A percentile compares a stretch with the other conserved stretches of the same genome.
These are phyloP conservation scores for Linyphia triangularis DNA, from an alignment of 2,888 invertebrate genomes.

Conservation along the genomic window DNA sequence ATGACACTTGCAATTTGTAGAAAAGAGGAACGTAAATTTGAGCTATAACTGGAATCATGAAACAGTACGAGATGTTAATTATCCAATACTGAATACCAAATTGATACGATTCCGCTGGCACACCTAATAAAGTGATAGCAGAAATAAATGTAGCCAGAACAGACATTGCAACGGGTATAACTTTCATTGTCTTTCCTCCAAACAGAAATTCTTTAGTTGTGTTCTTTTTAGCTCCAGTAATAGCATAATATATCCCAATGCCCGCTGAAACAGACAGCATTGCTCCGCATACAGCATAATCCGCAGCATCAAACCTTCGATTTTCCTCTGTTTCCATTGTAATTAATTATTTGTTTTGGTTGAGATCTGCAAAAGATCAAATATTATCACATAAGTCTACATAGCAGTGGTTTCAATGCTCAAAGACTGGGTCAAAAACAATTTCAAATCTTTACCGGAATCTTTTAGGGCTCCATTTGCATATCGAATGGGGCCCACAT, in stretches of 20 bases:
- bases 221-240: constrained; percentile 84
- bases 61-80: constrained; percentile 88
- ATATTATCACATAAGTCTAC: too few species aligned
- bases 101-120: constrained; percentile 94
- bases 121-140: constrained; percentile 92
- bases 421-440: too few species aligned
- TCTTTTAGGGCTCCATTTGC: too few species aligned
- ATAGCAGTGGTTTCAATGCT: too few species aligned
- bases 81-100: constrained; percentile 93
- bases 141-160: constrained; percentile 94
- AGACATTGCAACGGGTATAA: constrained; percentile 93
- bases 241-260: constrained; percentile 92
- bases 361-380: too few species aligned
- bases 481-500: too few species aligned
- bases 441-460: too few species aligned
- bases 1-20: constrained; percentile 89
- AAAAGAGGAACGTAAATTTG: constrained; percentile 91
- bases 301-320: constrained; percentile 79
- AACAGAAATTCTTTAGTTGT: constrained; percentile 89
- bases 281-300: constrained; percentile 87
- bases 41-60: constrained; percentile 83
- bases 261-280: constrained; percentile 90
- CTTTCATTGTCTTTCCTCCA: constrained; percentile 89
- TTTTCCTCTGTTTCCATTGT: neutral
- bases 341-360: too few species aligned